These are phyloP conservation scores for Drosophila macrospina DNA, from an alignment of 2,888 invertebrate species.

Conservation along the genomic window DNA sequence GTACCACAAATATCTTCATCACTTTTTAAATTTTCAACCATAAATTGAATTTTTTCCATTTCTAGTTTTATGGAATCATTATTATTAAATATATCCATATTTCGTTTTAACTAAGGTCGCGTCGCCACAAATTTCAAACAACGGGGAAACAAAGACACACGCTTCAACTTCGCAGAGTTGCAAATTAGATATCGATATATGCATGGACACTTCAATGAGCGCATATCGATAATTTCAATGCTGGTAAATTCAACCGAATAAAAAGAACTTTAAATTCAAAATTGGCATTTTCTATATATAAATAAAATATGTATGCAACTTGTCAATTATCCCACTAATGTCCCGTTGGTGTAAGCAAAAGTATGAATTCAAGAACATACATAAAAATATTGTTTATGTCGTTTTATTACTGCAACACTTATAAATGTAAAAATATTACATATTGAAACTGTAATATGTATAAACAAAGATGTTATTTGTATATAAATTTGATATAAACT, in stretches of 20 bases:
- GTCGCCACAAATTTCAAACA: slow-evolving; percentile 42
- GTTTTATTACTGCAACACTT: slow-evolving; percentile 29
- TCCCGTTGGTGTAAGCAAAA: too few relatives aligned
- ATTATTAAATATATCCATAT: slow-evolving; percentile 28
- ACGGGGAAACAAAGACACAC: slow-evolving; percentile 32
- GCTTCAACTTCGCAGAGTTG: slow-evolving; percentile 4
- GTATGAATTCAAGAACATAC: too few relatives aligned
- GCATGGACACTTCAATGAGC: too few relatives aligned
- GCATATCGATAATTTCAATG: too few relatives aligned
- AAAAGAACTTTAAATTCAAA: too few relatives aligned
- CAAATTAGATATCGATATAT: neutral
- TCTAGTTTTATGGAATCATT: slow-evolving; percentile 52
- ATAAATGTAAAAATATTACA: slow-evolving; percentile 29
- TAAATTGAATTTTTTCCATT: slow-evolving; percentile 83
- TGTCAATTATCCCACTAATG: too few relatives aligned
- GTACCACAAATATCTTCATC: slow-evolving; percentile 82
- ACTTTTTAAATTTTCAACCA: slow-evolving; percentile 74
- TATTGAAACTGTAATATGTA: slow-evolving; percentile 15
- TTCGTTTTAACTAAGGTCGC: slow-evolving; percentile 10
- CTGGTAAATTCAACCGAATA: too few relatives aligned
- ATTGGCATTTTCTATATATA: too few relatives aligned
- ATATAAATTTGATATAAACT: neutral
- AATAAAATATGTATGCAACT: too few relatives aligned
- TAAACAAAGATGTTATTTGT: slow-evolving; percentile 3
- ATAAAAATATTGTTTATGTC: neutral